These are phyloP conservation scores for Sphaeramia orbicularis DNA, from an alignment of 2,797 vertebrate genomes.

Conservation along the genomic window DNA sequence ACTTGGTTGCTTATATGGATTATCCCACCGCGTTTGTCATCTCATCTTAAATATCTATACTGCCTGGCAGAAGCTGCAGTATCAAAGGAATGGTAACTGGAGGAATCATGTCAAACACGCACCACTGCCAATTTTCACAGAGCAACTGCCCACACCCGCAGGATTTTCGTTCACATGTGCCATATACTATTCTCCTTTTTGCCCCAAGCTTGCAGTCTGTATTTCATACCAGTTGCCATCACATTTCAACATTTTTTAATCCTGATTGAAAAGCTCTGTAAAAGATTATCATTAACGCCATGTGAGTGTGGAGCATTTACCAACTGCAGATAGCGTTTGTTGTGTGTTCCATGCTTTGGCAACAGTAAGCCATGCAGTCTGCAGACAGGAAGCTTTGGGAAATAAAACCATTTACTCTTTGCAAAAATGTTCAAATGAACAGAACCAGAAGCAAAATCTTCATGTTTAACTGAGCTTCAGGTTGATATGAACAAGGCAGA, in stretches of 20 bases:
- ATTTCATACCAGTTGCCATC: conserved; percentile 20
- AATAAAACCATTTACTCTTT: not conserved
- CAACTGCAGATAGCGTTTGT: conserved; percentile 4
- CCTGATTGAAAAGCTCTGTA: conserved; percentile 20
- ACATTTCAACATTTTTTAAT: conserved; percentile 25
- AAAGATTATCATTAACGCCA: conserved; percentile 20
- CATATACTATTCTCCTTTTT: conserved; percentile 13
- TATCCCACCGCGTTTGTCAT: not conserved
- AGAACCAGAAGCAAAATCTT: conserved; percentile 7
- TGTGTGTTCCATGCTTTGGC: not conserved
- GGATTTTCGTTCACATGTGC: conserved; percentile 17
- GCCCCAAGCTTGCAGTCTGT: conserved; percentile 10
- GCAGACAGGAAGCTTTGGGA: not conserved
- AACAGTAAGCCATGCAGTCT: conserved; percentile 10
- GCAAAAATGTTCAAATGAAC: not conserved
- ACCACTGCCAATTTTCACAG: conserved; percentile 12
- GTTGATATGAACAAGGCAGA: conserved; percentile 52
- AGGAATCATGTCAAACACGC: conserved; percentile 23
- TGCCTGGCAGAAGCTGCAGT: conserved; percentile 8
- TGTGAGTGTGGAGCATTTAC: conserved; percentile 6
- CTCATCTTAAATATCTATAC: conserved; percentile 13
- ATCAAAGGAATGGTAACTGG: conserved; percentile 15
- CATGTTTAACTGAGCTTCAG: conserved; percentile 45
- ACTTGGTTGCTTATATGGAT: conserved; percentile 3
- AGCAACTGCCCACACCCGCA: conserved; percentile 7